A percentile compares a stretch with the other conserved stretches of the same genome.
These are phyloP conservation scores for Coleophora deauratella DNA, from an alignment of 2,888 invertebrate species.

Conservation along the genomic window DNA sequence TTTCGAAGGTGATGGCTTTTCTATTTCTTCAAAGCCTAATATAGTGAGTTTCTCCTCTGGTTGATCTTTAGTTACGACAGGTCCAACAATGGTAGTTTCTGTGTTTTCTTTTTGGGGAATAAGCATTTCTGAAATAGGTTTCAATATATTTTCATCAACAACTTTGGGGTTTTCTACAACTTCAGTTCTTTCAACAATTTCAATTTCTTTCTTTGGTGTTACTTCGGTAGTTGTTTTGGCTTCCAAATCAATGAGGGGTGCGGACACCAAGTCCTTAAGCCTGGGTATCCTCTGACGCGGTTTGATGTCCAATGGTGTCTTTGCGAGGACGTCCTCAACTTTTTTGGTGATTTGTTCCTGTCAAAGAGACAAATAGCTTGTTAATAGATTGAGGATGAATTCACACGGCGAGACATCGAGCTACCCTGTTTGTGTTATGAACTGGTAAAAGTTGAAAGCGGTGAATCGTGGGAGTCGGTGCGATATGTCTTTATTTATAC, in stretches of 20 bases:
- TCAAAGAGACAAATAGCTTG: conserved; percentile 19
- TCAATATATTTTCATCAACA: not conserved
- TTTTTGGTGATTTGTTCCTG: conserved; percentile 83
- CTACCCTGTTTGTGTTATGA: too few species aligned
- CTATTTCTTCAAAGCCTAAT: conserved; percentile 44
- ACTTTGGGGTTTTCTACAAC: not conserved
- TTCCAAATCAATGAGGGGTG: conserved; percentile 45
- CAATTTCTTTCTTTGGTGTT: not conserved
- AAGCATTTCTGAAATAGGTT: not conserved
- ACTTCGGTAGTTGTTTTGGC: conserved; percentile 6
- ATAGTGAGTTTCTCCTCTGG: conserved; percentile 41
- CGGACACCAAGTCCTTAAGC: conserved; percentile 33
- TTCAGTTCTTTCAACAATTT: not conserved
- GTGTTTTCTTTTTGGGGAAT: too few species aligned
- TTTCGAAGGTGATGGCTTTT: conserved; percentile 45
- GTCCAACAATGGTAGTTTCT: not conserved
- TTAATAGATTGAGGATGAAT: too few species aligned
- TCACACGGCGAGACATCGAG: too few species aligned
- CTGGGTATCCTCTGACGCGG: conserved; percentile 49
- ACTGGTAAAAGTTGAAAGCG: too few species aligned
- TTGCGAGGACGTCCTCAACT: conserved; percentile 80
- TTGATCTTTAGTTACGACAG: not conserved
- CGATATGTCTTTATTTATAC: too few species aligned
- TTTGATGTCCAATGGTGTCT: conserved; percentile 80
- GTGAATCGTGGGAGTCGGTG: too few species aligned